phyloP scores from a whole-genome alignment of 2,113 vertebrate species.

The Mesembrinibis cayennensis region DNA sequence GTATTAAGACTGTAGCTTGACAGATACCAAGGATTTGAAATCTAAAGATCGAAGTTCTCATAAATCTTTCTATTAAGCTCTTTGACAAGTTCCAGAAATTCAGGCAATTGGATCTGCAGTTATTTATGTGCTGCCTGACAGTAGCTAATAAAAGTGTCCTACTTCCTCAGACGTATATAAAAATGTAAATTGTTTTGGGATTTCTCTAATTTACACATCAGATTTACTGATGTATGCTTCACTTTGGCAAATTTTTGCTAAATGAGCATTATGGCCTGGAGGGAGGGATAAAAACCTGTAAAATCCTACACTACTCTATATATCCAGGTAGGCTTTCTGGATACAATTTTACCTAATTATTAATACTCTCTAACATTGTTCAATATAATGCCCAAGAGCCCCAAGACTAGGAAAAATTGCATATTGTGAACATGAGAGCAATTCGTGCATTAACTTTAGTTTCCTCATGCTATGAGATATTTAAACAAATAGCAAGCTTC shows the following conservation, averaged over 20 bases:
- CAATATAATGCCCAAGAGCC: not conserved
- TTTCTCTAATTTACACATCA: not conserved
- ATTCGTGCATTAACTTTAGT: not conserved
- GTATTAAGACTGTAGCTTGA: not conserved
- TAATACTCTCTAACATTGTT: not conserved
- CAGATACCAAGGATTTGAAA: not conserved
- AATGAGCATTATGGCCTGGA: not conserved
- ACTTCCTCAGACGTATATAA: not conserved
- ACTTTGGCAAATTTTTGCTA: not conserved
- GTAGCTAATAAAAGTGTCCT: not conserved
- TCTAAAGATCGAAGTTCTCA: not conserved
- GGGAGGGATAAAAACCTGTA: not conserved
- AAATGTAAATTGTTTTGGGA: constrained; percentile 2
- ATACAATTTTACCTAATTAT: not conserved
- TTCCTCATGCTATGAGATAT: not conserved
- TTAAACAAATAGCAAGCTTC: not conserved
- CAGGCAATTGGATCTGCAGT: not conserved
- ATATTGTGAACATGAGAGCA: not conserved
- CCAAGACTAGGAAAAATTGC: not conserved
- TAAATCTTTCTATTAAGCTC: constrained; percentile 21
- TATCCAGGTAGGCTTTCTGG: not conserved
- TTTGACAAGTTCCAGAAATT: constrained; percentile 11
- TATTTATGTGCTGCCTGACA: not conserved
- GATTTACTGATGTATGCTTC: not conserved
- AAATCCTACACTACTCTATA: not conserved